These are phyloP conservation scores for Desmophyllum pertusum DNA, from an alignment of 92 coral and sea anemone species.

Conservation along the genomic window DNA sequence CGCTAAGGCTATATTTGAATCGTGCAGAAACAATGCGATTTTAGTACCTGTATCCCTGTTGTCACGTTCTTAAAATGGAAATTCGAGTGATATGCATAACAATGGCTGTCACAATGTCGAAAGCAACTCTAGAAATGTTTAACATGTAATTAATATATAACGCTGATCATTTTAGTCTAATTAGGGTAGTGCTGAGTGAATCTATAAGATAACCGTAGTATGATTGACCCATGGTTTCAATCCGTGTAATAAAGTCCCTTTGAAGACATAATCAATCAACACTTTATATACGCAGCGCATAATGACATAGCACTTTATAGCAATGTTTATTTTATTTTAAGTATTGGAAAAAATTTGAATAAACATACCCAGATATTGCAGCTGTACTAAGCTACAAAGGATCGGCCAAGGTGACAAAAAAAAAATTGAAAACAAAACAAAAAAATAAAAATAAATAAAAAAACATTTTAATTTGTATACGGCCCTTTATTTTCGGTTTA, in stretches of 20 bases:
- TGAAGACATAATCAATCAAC: background rate
- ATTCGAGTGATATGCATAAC: constrained; percentile 2
- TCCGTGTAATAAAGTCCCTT: background rate
- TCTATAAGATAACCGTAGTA: too few relatives aligned
- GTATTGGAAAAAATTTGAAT: constrained; percentile 19
- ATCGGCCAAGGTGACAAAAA: background rate
- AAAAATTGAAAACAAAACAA: background rate
- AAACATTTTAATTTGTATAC: background rate
- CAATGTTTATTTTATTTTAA: constrained; percentile 11
- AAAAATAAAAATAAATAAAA: background rate
- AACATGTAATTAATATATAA: background rate
- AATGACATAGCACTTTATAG: background rate
- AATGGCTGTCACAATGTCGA: constrained; percentile 10
- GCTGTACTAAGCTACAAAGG: background rate
- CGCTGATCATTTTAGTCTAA: background rate
- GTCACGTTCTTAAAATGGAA: constrained; percentile 15
- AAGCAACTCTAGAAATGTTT: background rate
- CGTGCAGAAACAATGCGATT: constrained; percentile 1
- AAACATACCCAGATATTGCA: background rate
- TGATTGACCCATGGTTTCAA: too few relatives aligned
- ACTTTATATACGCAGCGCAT: background rate
- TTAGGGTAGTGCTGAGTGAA: background rate
- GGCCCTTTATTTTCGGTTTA: background rate
- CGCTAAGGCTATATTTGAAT: background rate
- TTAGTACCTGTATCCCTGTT: background rate